phyloP scores from a whole-genome alignment of 1,140 invertebrate species.

The Aphaenogaster rudis region DNA sequence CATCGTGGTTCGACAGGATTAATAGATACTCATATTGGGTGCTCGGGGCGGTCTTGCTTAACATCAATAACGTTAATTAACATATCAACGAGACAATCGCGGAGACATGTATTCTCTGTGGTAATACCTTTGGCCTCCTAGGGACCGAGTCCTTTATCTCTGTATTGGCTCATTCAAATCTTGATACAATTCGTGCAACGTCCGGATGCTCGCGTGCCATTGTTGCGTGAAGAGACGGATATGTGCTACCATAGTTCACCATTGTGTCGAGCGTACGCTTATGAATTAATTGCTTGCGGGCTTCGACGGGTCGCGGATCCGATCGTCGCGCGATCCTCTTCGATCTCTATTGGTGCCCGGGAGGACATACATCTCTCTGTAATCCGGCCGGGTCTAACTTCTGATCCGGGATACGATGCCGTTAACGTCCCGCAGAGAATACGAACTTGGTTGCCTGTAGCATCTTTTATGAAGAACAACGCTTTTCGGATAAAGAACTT shows the following conservation, averaged over 20 bases:
- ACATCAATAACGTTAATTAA: slow-evolving; percentile 81
- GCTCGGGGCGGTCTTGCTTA: slow-evolving; percentile 31
- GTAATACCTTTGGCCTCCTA: slow-evolving; percentile 50
- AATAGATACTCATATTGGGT: slow-evolving; percentile 47
- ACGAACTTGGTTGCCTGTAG: background rate
- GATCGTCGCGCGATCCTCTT: slow-evolving; percentile 60
- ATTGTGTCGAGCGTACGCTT: slow-evolving; percentile 72
- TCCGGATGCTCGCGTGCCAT: slow-evolving; percentile 45
- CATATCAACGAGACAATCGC: slow-evolving; percentile 76
- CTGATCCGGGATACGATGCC: slow-evolving; percentile 27
- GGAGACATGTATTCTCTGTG: slow-evolving; percentile 62
- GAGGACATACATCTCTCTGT: slow-evolving; percentile 32
- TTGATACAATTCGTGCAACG: slow-evolving; percentile 69
- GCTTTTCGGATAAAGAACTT: slow-evolving; percentile 22
- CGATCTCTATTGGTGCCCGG: slow-evolving; percentile 33
- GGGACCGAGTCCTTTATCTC: slow-evolving; percentile 67
- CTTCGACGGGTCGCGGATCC: slow-evolving; percentile 41
- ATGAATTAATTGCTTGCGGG: slow-evolving; percentile 75
- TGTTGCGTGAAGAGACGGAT: slow-evolving; percentile 71
- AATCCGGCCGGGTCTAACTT: slow-evolving; percentile 47
- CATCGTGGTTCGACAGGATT: slow-evolving; percentile 33
- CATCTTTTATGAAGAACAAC: slow-evolving; percentile 3
- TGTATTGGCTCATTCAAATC: slow-evolving; percentile 68
- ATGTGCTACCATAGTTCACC: slow-evolving; percentile 62
- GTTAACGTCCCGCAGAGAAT: slow-evolving; percentile 46